Evolutionary conservation across 92 coral and sea anemone species (phyloP), one percentile per base, ranked within the genome.

Genomic region (Siderastrea radians): DNA sequence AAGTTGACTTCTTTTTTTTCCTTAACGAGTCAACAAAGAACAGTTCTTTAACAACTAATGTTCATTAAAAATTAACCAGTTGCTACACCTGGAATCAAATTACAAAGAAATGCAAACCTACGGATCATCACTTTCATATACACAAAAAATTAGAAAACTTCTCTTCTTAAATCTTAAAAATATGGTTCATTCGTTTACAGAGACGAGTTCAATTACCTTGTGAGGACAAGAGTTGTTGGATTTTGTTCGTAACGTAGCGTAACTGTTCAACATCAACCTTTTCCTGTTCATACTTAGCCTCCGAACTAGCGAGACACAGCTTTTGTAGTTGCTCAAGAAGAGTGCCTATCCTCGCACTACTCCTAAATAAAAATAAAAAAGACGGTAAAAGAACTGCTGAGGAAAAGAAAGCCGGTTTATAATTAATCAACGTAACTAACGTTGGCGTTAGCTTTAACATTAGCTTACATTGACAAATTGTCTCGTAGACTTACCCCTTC

Each of bases 181-280:
- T 26, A 26, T 26, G 38, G 38, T 26, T 26, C 38, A 26, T 26
- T 26, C 61, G 6, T 1, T 14, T 61, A 61, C 66, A 61, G 5
- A 48, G 1, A 15, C 26, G 17, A 13, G 38, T 16, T 5, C 16
- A 7, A 53, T 84, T 61, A 98, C 99, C 99, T 94, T 94, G 99
- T 6, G 98, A 94, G 13, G 95, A 93, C 72, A 98, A 85, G 70
- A 98, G 94, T 71, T 98, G 99, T 75, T 94, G 97, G 73, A 98
- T 87, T 89, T 98, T 98, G 86, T 94, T 95, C 11, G 99, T 96
- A 49, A 96, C 92, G 79, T 98, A 96, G 80, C 99, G 98, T 17
- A 96, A 90, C 77, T 98, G 99, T 50, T 98, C 99, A 78, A 92
- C 60, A 87, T 98, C 99, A 62, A 81, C 54, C 71, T 94, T 94